Conservation (phyloP, 2,888 invertebrate species). For the Lasioglossum oenotherae region DNA sequence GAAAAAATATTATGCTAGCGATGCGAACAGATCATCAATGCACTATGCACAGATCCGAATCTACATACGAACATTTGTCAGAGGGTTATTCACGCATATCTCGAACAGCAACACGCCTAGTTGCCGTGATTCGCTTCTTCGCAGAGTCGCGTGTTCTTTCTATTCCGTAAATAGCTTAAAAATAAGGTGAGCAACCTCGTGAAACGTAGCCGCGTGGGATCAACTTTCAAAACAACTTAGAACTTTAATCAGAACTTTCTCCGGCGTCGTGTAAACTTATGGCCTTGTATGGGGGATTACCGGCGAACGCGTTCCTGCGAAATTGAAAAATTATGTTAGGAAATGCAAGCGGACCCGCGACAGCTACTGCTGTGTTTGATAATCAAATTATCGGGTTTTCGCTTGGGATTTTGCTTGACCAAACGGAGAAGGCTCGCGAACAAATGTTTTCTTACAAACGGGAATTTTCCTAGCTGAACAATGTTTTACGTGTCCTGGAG, state of each 20-base stretch:
- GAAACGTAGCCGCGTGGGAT: not conserved
- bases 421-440: not conserved
- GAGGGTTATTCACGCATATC: not conserved
- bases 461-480: not conserved
- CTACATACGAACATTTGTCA: not conserved
- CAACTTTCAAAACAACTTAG: not conserved
- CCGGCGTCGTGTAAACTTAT: not conserved
- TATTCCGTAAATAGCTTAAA: not conserved
- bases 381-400: not conserved
- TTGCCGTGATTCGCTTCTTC: not conserved
- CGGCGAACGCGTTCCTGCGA: not conserved
- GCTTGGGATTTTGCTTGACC: not conserved
- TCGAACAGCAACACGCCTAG: not conserved
- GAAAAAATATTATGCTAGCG: not conserved
- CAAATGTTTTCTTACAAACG: not conserved
- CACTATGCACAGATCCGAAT: not conserved
- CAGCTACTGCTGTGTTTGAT: not conserved
- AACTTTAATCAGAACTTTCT: slow-evolving; percentile 1
- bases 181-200: not conserved
- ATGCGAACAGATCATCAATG: not conserved
- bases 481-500: not conserved
- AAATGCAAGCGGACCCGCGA: not conserved
- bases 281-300: not conserved
- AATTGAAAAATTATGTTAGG: not conserved
- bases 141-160: not conserved